Percentiles rank a stretch among this genome's conserved stretches.
Evolutionary conservation across 92 coral and sea anemone species (phyloP).

Genomic region (Actinostola sp.): DNA sequence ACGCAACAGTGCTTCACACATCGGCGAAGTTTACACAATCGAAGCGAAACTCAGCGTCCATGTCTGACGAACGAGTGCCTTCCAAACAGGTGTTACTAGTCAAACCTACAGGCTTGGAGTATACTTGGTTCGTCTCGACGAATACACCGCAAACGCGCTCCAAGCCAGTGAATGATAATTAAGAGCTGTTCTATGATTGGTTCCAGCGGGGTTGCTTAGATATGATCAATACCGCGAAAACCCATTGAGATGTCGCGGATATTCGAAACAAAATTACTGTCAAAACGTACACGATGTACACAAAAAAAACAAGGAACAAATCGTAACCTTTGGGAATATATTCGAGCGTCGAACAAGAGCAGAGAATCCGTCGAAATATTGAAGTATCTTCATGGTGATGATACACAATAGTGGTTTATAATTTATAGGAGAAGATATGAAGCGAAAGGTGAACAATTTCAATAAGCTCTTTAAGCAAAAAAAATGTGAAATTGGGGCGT

Average conservation of each 20-base stretch:
- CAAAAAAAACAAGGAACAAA: background rate
- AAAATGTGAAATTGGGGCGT: slow-evolving; percentile 8
- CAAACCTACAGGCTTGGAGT: slow-evolving; percentile 28
- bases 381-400: background rate
- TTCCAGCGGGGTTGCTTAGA: slow-evolving; percentile 31
- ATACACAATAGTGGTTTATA: slow-evolving; percentile 5
- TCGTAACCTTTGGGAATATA: background rate
- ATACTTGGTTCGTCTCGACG: slow-evolving; percentile 21
- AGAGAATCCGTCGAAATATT: background rate
- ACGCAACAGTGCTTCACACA: slow-evolving; percentile 69
- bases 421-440: slow-evolving; percentile 17
- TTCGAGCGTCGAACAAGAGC: background rate
- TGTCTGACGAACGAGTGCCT: slow-evolving; percentile 17
- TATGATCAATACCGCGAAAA: slow-evolving; percentile 34
- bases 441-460: slow-evolving; percentile 13
- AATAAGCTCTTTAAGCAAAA: slow-evolving; percentile 8
- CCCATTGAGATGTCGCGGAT: slow-evolving; percentile 20
- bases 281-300: background rate
- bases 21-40: slow-evolving; percentile 2
- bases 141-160: slow-evolving; percentile 34
- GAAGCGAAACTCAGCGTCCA: slow-evolving; percentile 4
- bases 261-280: background rate
- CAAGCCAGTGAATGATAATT: slow-evolving; percentile 27
- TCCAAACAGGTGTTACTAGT: slow-evolving; percentile 34
- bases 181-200: slow-evolving; percentile 38